phyloP scores from a whole-genome alignment of 2,888 invertebrate species.

The Amiota mariae region DNA sequence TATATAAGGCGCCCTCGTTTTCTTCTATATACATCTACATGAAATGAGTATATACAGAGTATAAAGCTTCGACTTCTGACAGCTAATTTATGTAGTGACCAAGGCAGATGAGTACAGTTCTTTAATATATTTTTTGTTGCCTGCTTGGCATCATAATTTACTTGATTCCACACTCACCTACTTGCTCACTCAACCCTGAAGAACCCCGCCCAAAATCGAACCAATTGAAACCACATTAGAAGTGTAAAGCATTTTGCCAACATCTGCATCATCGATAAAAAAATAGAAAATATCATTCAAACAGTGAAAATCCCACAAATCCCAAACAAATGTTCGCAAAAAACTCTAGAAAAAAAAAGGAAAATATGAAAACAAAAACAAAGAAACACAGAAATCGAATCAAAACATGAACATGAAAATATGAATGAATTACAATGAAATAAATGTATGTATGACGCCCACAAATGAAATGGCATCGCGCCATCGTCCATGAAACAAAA shows the following conservation, averaged over 20 bases:
- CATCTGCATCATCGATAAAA: slow-evolving; percentile 48
- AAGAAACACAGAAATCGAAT: slow-evolving; percentile 30
- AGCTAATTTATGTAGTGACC: slow-evolving; percentile 70
- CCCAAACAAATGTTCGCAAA: slow-evolving; percentile 53
- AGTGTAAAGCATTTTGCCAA: slow-evolving; percentile 45
- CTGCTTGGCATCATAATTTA: neutral
- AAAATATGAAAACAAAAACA: neutral
- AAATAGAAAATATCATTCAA: slow-evolving; percentile 36
- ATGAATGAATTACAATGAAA: slow-evolving; percentile 65
- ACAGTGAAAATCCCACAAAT: slow-evolving; percentile 51
- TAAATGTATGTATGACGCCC: slow-evolving; percentile 51
- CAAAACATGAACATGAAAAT: slow-evolving; percentile 53
- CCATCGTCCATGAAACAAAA: slow-evolving; percentile 46
- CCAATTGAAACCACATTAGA: slow-evolving; percentile 54
- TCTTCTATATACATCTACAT: slow-evolving; percentile 35
- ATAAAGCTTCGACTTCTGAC: slow-evolving; percentile 45
- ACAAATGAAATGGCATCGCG: slow-evolving; percentile 33
- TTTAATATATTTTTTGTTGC: slow-evolving; percentile 11
- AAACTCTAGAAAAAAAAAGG: slow-evolving; percentile 31
- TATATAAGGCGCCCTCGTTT: slow-evolving; percentile 34
- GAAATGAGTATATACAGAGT: slow-evolving; percentile 52
- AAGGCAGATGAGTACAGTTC: slow-evolving; percentile 52
- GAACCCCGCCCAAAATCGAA: neutral
- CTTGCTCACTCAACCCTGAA: neutral
- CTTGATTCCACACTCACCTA: neutral